A percentile compares a stretch with the other conserved stretches of the same genome.
These are phyloP conservation scores for Endomychus coccineus DNA, from an alignment of 2,888 invertebrate species.

Conservation along the genomic window DNA sequence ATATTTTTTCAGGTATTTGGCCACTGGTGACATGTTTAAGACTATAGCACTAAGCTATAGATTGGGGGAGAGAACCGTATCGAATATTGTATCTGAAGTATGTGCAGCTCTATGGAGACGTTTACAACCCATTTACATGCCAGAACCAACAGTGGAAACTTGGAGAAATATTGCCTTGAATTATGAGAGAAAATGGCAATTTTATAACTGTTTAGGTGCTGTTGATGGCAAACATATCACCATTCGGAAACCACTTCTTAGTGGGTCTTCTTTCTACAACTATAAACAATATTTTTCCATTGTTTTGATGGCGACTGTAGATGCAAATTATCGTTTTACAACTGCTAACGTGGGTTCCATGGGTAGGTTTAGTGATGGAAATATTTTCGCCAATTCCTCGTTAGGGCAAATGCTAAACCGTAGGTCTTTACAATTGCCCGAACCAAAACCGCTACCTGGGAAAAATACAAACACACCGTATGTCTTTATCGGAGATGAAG, in stretches of 20 bases:
- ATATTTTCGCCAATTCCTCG: constrained; percentile 23
- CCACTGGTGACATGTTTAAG: constrained; percentile 12
- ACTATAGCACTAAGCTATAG: constrained; percentile 17
- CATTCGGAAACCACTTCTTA: constrained; percentile 25
- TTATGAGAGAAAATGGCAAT: constrained; percentile 28
- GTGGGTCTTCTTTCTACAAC: constrained; percentile 30
- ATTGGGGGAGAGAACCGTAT: constrained; percentile 26
- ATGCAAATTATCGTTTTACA: constrained; percentile 28
- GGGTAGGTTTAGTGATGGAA: constrained; percentile 28
- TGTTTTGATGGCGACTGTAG: constrained; percentile 27
- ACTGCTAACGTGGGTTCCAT: constrained; percentile 26
- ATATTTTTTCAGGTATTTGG: constrained; percentile 11
- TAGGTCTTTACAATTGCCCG: not conserved
- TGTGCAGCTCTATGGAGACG: constrained; percentile 27
- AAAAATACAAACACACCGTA: constrained; percentile 15
- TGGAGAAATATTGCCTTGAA: constrained; percentile 25
- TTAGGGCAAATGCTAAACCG: constrained; percentile 13
- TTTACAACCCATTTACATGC: constrained; percentile 22
- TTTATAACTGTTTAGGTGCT: constrained; percentile 27
- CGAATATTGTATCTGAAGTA: constrained; percentile 35
- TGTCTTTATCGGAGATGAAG: constrained; percentile 20
- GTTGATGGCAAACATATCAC: constrained; percentile 30
- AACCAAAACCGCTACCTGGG: constrained; percentile 11
- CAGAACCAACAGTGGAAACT: constrained; percentile 21
- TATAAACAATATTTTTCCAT: constrained; percentile 29